These are phyloP conservation scores for Drosophila guanche DNA, from an alignment of 1,140 invertebrate genomes.

Conservation along the genomic window DNA sequence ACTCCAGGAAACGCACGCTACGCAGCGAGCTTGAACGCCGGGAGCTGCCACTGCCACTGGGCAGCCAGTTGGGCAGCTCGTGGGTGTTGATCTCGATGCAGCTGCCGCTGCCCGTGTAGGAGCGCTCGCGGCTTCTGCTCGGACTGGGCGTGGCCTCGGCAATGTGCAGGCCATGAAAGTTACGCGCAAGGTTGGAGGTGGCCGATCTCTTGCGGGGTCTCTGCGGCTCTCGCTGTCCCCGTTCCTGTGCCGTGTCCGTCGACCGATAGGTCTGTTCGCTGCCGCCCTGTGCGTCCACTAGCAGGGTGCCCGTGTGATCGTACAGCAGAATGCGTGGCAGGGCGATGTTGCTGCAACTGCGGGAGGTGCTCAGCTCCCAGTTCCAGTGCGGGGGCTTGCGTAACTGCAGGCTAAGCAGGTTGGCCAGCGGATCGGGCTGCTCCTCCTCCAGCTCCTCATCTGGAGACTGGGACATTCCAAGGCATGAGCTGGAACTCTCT, in stretches of 20 bases:
- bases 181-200: conserved; percentile 47
- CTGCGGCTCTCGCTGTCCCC: background rate
- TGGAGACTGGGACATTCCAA: conserved; percentile 51
- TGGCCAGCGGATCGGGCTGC: conserved; percentile 55
- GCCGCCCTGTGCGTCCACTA: conserved; percentile 79
- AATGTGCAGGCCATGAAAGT: conserved; percentile 69
- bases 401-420: conserved; percentile 83
- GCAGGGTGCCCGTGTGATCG: conserved; percentile 83
- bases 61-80: conserved; percentile 71
- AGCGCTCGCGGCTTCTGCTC: conserved; percentile 7
- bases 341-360: conserved; percentile 84
- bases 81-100: conserved; percentile 76
- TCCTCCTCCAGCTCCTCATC: conserved; percentile 6
- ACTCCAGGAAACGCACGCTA: conserved; percentile 61
- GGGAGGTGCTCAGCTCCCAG: conserved; percentile 85
- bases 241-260: background rate
- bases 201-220: conserved; percentile 56
- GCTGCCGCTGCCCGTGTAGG: conserved; percentile 29
- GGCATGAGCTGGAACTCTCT: background rate
- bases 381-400: conserved; percentile 85
- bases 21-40: conserved; percentile 66
- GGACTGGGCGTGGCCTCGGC: conserved; percentile 53
- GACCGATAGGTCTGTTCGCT: conserved; percentile 56
- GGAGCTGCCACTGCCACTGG: conserved; percentile 25
- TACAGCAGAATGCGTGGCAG: conserved; percentile 84